phyloP scores from a whole-genome alignment of 2,797 vertebrate genomes.

The Premnoplex brunnescens region DNA sequence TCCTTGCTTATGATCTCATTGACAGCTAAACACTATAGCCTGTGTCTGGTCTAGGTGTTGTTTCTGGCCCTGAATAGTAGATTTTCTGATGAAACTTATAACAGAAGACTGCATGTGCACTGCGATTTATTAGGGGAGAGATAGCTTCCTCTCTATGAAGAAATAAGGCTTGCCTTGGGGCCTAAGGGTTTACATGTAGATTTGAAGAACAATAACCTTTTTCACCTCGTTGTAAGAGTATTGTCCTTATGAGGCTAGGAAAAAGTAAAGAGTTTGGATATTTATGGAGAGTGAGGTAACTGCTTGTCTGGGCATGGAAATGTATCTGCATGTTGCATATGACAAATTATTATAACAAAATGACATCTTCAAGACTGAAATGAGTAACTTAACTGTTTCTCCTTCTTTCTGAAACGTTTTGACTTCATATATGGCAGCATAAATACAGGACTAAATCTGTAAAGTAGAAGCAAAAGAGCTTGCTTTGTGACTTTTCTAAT shows the following conservation, averaged over 20 bases:
- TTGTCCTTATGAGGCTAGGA: background rate
- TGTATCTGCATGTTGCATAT: background rate
- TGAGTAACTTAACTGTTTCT: background rate
- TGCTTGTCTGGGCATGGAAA: background rate
- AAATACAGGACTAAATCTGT: background rate
- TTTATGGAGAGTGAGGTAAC: background rate
- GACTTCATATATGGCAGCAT: background rate
- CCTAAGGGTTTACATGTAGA: background rate
- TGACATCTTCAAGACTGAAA: background rate
- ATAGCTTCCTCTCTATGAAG: background rate
- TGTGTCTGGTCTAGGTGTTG: background rate
- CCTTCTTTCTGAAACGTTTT: background rate
- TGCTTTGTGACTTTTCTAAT: background rate
- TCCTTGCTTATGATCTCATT: background rate
- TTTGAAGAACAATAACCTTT: background rate
- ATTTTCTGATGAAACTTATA: fast-evolving
- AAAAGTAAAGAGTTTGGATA: background rate
- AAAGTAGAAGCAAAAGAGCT: background rate
- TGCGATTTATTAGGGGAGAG: too few relatives aligned
- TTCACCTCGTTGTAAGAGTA: fast-evolving
- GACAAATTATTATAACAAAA: background rate
- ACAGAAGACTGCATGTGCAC: background rate
- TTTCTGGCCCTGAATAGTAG: background rate
- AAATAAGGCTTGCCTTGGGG: background rate
- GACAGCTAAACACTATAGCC: background rate